phyloP scores from a whole-genome alignment of 2,113 vertebrate species.

The Galbula dea region DNA sequence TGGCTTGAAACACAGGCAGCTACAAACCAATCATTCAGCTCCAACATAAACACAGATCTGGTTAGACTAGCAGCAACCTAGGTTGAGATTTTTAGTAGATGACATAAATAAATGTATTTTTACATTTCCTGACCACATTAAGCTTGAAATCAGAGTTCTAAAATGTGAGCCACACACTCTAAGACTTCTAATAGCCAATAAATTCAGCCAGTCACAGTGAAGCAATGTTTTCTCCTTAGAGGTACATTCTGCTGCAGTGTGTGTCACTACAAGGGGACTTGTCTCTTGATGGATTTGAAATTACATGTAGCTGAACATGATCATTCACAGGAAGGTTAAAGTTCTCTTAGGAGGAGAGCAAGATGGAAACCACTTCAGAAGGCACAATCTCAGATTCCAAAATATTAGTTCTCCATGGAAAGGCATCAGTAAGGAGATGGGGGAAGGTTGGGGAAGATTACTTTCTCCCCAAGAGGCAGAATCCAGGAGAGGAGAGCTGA shows the following conservation, averaged over 20 bases:
- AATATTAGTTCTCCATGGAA: conserved; percentile 39
- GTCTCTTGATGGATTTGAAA: conserved; percentile 16
- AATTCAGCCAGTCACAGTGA: conserved; percentile 51
- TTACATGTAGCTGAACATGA: conserved; percentile 46
- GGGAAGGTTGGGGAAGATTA: not conserved
- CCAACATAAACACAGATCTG: conserved; percentile 63
- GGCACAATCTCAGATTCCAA: not conserved
- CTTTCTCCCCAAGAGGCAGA: not conserved
- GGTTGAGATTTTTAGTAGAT: conserved; percentile 68
- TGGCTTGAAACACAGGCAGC: conserved; percentile 28
- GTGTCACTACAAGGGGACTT: conserved; percentile 26
- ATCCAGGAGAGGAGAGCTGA: not conserved
- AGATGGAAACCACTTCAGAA: conserved; percentile 60
- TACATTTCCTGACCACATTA: conserved; percentile 67
- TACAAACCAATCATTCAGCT: conserved; percentile 52
- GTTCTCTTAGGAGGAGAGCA: conserved; percentile 37
- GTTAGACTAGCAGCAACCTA: conserved; percentile 13
- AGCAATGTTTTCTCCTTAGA: conserved; percentile 62
- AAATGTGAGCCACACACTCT: conserved; percentile 38
- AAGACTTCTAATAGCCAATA: conserved; percentile 60
- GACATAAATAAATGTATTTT: conserved; percentile 70
- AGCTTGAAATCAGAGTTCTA: conserved; percentile 53
- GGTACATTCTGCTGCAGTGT: conserved; percentile 28
- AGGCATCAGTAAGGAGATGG: not conserved
- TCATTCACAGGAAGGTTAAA: conserved; percentile 12